Conservation (phyloP, 2,113 vertebrate species). For the Chaetops frenatus region DNA sequence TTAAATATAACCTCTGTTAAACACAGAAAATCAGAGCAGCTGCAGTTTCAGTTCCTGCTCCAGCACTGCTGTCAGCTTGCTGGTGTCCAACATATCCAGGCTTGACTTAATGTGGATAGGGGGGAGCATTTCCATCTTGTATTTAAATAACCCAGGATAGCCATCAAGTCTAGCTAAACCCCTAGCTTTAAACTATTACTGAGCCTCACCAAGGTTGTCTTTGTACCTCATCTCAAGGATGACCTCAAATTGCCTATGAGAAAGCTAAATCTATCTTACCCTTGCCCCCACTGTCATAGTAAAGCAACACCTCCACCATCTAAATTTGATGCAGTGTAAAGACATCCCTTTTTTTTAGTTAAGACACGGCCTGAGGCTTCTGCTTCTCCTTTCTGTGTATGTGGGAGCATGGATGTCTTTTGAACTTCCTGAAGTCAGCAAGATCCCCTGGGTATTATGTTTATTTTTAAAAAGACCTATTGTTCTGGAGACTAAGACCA, state of each 20-base stretch:
- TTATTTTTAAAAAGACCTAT: conserved; percentile 19
- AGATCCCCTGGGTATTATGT: background rate
- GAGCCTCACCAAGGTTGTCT: background rate
- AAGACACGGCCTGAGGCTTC: background rate
- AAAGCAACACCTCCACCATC: background rate
- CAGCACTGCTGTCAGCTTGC: background rate
- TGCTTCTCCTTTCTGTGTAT: background rate
- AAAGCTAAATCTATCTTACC: background rate
- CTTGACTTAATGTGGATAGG: background rate
- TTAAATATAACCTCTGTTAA: background rate
- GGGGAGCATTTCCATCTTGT: background rate
- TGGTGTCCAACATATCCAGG: background rate
- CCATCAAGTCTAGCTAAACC: background rate
- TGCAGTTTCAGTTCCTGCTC: background rate
- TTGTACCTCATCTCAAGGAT: background rate
- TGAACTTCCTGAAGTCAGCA: background rate
- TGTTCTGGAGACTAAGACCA: background rate
- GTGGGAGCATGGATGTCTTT: background rate
- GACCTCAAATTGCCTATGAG: background rate
- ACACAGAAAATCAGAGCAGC: background rate
- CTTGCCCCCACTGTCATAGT: background rate
- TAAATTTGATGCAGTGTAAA: background rate
- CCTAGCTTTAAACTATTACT: background rate
- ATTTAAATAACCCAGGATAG: background rate
- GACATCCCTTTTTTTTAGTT: background rate